Base-by-base conservation (phyloP, 2,797 vertebrate genomes). In the Scyliorhinus canicula region DNA sequence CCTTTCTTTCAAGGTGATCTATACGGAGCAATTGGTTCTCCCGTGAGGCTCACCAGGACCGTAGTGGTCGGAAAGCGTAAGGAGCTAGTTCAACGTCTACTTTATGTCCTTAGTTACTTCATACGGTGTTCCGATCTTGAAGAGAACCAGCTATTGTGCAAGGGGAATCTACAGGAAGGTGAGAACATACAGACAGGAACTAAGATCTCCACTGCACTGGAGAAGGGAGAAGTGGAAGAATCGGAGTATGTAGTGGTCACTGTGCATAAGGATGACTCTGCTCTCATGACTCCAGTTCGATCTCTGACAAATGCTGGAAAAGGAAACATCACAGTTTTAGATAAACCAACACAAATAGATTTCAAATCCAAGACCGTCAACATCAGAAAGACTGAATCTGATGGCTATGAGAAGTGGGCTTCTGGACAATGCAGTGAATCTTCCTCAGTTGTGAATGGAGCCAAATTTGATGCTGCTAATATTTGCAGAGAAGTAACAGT, bases 61-160 rank as follows among this genome's bases (percentile, higher is more conserved):
- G 97, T 98, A 95, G 97, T 98, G 88, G 96, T 98, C 85, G 98
- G 98, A 0, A 98, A 98, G 95, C 97, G 96, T 95, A 98, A 98
- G 95, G 98, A 98, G 94, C 90, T 98, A 96, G 98, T 98, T 71
- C 98, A 98, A 95, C 97, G 98, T 11, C 97, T 98, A 79, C 98
- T 98, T 9, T 98, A 98, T 19, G 97, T 98, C 93, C 97, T 98
- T 0, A 98, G 98, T 69, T 98, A 98, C 97, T 98, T 98, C 95
- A 97, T 98, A 95, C 98, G 98, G 35, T 98, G 98, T 97, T 98
- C 98, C 4, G 98, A 98, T 96, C 97, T 98, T 19, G 98, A 98
- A 95, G 98, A 98, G 95, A 98, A 98, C 95, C 97, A 97, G n/a
- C 96, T 97, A 95, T 96, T 12, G 0, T 97, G 97, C 96, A 96